A percentile compares a stretch with the other conserved stretches of the same genome.
Conservation (phyloP, 1,140 invertebrate genomes). For the Trachelipus rathkii region DNA sequence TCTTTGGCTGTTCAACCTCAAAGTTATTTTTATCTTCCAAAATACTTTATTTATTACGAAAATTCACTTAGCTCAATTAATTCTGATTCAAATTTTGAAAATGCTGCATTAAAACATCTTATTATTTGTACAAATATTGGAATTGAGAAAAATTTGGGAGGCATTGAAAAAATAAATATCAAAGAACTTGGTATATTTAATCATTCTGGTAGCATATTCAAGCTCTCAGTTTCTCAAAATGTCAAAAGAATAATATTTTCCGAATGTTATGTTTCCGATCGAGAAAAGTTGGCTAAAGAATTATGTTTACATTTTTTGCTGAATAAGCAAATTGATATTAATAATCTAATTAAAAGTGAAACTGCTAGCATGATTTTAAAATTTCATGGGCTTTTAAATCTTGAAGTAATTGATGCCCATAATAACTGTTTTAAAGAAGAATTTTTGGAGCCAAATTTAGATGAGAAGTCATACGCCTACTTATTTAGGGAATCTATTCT, state of each 20-base stretch:
- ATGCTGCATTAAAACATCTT: neutral
- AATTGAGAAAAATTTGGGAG: neutral
- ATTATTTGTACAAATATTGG: neutral
- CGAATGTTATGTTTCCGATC: neutral
- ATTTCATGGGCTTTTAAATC: neutral
- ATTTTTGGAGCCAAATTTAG: neutral
- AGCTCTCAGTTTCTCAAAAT: neutral
- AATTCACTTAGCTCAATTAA: neutral
- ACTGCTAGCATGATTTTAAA: neutral
- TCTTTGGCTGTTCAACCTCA: neutral
- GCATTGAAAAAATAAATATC: neutral
- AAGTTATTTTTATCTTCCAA: neutral
- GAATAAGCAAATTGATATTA: neutral
- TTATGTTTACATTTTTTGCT: neutral
- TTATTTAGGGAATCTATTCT: neutral
- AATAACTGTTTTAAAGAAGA: neutral
- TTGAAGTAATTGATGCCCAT: neutral
- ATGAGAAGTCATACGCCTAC: neutral
- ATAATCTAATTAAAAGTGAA: neutral
- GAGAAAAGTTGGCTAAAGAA: neutral
- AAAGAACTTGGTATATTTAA: neutral
- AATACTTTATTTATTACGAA: neutral
- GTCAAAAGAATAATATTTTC: neutral
- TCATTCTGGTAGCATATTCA: neutral
- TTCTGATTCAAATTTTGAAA: neutral